Percentiles rank a stretch among this genome's conserved stretches.
Conservation (phyloP, 1,140 invertebrate genomes). For the Muscidifurax raptorellus region DNA sequence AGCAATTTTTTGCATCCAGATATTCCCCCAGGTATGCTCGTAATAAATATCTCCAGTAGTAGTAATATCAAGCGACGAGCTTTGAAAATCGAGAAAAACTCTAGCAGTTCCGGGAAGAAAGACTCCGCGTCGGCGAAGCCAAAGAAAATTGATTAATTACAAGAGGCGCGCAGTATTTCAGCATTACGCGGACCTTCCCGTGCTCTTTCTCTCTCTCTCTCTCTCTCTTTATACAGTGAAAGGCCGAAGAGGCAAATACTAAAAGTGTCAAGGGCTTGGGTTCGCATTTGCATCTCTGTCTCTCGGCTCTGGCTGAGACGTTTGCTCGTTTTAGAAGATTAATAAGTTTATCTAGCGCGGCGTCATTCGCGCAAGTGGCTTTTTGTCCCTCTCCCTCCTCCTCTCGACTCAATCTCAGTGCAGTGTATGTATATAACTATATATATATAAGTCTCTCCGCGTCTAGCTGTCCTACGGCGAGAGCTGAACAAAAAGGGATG, state of each 20-base stretch:
- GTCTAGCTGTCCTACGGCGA: neutral
- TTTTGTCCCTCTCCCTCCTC: neutral
- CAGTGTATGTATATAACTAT: neutral
- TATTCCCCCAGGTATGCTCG: neutral
- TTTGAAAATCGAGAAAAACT: neutral
- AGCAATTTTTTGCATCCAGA: neutral
- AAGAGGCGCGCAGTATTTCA: neutral
- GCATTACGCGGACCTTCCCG: neutral
- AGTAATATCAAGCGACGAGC: too few species aligned
- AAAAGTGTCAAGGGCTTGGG: neutral
- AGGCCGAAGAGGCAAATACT: neutral
- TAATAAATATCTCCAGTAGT: too few species aligned
- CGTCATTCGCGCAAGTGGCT: constrained; percentile 7
- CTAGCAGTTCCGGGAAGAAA: neutral
- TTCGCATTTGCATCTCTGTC: neutral
- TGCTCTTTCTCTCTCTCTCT: neutral
- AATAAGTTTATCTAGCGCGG: neutral
- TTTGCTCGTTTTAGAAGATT: constrained; percentile 1
- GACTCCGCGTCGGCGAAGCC: neutral
- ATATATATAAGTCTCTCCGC: neutral
- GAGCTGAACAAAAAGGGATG: neutral
- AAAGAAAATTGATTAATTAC: constrained; percentile 16
- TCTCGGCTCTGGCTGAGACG: neutral
- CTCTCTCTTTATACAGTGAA: neutral
- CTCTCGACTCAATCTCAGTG: neutral